These are phyloP conservation scores for Lutjanus campechanus DNA, from an alignment of 2,797 vertebrate species.

Conservation along the genomic window DNA sequence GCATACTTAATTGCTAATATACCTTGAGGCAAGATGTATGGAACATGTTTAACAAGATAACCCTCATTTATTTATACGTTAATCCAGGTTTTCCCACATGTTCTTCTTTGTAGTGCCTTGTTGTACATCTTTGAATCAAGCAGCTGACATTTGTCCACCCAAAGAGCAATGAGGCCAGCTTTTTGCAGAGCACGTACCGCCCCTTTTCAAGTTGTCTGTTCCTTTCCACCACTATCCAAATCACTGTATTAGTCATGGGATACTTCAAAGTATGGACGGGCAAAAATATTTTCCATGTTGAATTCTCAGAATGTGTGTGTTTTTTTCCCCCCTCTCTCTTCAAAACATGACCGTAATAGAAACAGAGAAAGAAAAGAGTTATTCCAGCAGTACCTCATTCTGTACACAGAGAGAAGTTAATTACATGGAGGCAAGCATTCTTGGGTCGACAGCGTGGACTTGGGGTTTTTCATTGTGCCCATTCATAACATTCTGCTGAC, in stretches of 20 bases:
- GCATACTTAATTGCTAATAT: slow-evolving; percentile 43
- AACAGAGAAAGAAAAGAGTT: slow-evolving; percentile 78
- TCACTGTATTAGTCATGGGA: slow-evolving; percentile 73
- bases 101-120: slow-evolving; percentile 15
- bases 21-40: slow-evolving; percentile 56
- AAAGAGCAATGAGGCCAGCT: slow-evolving; percentile 43
- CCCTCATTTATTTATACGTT: slow-evolving; percentile 55
- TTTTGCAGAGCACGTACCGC: slow-evolving; percentile 51
- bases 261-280: slow-evolving; percentile 74
- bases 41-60: slow-evolving; percentile 56
- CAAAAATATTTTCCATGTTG: slow-evolving; percentile 64
- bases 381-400: slow-evolving; percentile 80
- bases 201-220: slow-evolving; percentile 64
- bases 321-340: slow-evolving; percentile 33
- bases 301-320: slow-evolving; percentile 64
- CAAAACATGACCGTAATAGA: slow-evolving; percentile 79
- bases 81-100: slow-evolving; percentile 24
- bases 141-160: slow-evolving; percentile 53
- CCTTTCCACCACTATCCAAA: slow-evolving; percentile 69
- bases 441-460: slow-evolving; percentile 81
- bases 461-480: slow-evolving; percentile 83
- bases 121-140: slow-evolving; percentile 28
- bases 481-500: slow-evolving; percentile 88
- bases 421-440: slow-evolving; percentile 87
- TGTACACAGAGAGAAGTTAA: slow-evolving; percentile 83